These are phyloP conservation scores for Nymphalis c-album DNA, from an alignment of 2,888 invertebrate species.

Conservation along the genomic window DNA sequence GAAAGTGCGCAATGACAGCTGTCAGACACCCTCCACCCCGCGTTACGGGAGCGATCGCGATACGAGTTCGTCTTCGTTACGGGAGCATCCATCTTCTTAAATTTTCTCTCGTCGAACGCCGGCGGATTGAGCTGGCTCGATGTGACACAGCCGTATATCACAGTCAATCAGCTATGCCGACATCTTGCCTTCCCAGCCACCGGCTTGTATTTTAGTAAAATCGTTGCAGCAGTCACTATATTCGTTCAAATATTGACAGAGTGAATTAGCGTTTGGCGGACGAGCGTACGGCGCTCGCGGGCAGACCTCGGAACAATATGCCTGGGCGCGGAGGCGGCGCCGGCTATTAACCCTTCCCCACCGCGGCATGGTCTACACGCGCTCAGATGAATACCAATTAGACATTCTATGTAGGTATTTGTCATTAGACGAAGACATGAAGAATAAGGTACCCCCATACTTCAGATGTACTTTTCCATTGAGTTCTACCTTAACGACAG, in stretches of 20 bases:
- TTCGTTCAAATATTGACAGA: constrained; percentile 73
- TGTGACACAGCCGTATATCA: constrained; percentile 90
- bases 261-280: constrained; percentile 63
- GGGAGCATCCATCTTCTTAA: constrained; percentile 59
- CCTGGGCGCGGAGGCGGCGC: constrained; percentile 79
- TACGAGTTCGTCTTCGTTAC: constrained; percentile 53
- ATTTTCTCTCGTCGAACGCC: constrained; percentile 69
- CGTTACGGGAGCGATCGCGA: constrained; percentile 74
- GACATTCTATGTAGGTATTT: constrained; percentile 68
- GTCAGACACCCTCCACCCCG: constrained; percentile 71
- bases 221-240: constrained; percentile 47
- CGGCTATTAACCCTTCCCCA: constrained; percentile 82
- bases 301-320: constrained; percentile 79
- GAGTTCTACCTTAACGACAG: constrained; percentile 35
- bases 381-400: constrained; percentile 81
- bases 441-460: constrained; percentile 44
- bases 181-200: constrained; percentile 91
- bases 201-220: constrained; percentile 65
- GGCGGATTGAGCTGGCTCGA: constrained; percentile 88
- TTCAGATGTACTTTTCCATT: constrained; percentile 45
- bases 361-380: constrained; percentile 78
- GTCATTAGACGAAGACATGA: constrained; percentile 46
- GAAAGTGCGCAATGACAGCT: constrained; percentile 67
- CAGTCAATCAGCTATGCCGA: constrained; percentile 91
- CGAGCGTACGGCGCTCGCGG: constrained; percentile 75